Evolutionary conservation across 2,888 invertebrate species (phyloP).

Genomic region (Metalampra italica): DNA sequence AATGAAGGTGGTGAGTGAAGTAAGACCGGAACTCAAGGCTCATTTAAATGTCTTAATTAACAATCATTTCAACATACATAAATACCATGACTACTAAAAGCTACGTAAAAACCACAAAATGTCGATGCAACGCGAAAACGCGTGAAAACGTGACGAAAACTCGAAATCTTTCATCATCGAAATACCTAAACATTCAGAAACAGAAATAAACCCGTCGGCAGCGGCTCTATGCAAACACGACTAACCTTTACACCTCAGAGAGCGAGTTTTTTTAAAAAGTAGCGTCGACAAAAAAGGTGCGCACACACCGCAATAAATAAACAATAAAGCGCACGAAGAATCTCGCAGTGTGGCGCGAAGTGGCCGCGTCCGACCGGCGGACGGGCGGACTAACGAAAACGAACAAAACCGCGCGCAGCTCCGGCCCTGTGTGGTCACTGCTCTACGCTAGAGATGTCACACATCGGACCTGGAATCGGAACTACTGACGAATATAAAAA

Average conservation of each 20-base stretch:
- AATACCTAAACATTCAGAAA: not conserved
- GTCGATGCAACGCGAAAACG: too few species aligned
- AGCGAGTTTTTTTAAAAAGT: slow-evolving; percentile 30
- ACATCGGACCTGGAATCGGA: too few species aligned
- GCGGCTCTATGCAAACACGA: slow-evolving; percentile 22
- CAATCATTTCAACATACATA: too few species aligned
- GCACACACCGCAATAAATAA: slow-evolving; percentile 24
- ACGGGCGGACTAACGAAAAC: slow-evolving; percentile 30
- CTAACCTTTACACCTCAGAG: slow-evolving; percentile 40
- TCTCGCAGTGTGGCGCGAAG: slow-evolving; percentile 61
- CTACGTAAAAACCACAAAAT: not conserved
- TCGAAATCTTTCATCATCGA: not conserved
- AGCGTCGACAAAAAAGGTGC: slow-evolving; percentile 36
- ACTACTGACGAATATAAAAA: too few species aligned
- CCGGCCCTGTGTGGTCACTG: slow-evolving; percentile 30
- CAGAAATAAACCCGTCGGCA: not conserved
- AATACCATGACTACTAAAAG: too few species aligned
- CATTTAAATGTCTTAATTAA: too few species aligned
- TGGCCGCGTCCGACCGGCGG: slow-evolving; percentile 22
- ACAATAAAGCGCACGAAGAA: slow-evolving; percentile 42
- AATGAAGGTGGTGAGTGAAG: too few species aligned
- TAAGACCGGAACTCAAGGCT: too few species aligned
- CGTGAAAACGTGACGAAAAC: not conserved
- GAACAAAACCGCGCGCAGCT: slow-evolving; percentile 28
- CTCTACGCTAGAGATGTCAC: not conserved